Conservation (phyloP, 2,797 vertebrate genomes). For the Scarus forsteni region DNA sequence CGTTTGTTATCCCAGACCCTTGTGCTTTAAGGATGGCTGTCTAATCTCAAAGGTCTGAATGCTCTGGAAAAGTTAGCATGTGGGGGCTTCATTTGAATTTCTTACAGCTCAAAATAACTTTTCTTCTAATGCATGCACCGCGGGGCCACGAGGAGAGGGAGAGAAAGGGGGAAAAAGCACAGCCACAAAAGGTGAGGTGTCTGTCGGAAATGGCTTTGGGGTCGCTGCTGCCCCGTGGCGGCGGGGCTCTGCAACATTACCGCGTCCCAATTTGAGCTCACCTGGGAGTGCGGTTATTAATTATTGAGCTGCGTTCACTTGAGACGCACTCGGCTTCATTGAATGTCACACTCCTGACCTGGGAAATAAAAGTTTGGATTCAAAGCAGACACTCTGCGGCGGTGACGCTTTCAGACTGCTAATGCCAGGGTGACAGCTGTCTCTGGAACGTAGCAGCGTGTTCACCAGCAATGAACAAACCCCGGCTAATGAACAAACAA, state of each 20-base stretch:
- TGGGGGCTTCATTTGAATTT: slow-evolving; percentile 93
- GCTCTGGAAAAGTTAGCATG: slow-evolving; percentile 88
- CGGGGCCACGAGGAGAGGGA: slow-evolving; percentile 63
- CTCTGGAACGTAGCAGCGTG: slow-evolving; percentile 67
- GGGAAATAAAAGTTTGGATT: slow-evolving; percentile 90
- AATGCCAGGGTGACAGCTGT: slow-evolving; percentile 85
- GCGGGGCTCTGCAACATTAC: slow-evolving; percentile 90
- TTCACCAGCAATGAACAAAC: slow-evolving; percentile 78
- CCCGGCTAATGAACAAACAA: slow-evolving; percentile 76
- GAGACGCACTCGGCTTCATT: slow-evolving; percentile 90
- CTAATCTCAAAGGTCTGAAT: slow-evolving; percentile 83
- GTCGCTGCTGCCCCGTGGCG: slow-evolving; percentile 61
- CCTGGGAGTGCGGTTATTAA: slow-evolving; percentile 95
- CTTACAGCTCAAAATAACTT: slow-evolving; percentile 92
- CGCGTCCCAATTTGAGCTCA: slow-evolving; percentile 95
- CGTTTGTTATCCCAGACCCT: slow-evolving; percentile 86
- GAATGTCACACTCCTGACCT: slow-evolving; percentile 92
- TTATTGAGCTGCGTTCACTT: slow-evolving; percentile 95
- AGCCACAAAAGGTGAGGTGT: slow-evolving; percentile 90
- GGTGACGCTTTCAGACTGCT: slow-evolving; percentile 85
- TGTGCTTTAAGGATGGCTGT: slow-evolving; percentile 84
- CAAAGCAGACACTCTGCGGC: slow-evolving; percentile 88
- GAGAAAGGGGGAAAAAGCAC: slow-evolving; percentile 36
- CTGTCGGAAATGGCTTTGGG: slow-evolving; percentile 69
- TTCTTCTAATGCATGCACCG: slow-evolving; percentile 74